phyloP scores from a whole-genome alignment of 1,140 invertebrate species.

The Ostrea edulis region DNA sequence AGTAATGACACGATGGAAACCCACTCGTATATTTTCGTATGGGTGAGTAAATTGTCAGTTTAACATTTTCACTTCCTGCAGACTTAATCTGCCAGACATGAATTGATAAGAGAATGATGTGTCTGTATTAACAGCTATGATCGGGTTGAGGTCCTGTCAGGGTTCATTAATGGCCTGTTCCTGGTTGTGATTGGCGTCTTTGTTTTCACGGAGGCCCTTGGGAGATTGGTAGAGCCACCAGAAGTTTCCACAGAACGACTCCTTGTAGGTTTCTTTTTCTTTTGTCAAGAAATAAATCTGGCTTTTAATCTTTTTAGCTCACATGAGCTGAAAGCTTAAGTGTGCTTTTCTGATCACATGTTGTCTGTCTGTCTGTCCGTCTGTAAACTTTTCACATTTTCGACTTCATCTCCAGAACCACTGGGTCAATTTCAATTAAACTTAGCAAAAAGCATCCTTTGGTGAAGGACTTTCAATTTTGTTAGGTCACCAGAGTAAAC shows the following conservation, averaged over 20 bases:
- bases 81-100: no score
- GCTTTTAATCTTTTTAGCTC: not conserved
- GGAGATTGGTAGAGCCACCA: conserved; percentile 84
- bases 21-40: conserved; percentile 96
- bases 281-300: not conserved
- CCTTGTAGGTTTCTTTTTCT: conserved; percentile 75
- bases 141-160: conserved; percentile 95
- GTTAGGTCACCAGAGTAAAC: no score
- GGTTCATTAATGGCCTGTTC: conserved; percentile 97
- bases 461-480: no score
- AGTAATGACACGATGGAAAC: conserved; percentile 90
- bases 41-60: conserved; percentile 81
- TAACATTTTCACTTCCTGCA: no score
- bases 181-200: conserved; percentile 97
- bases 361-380: no score
- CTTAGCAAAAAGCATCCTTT: no score
- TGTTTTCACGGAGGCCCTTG: conserved; percentile 96
- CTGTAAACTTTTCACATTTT: no score
- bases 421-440: no score
- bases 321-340: no score
- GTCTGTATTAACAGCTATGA: conserved; percentile 85
- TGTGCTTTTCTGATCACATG: no score
- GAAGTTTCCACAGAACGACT: conserved; percentile 82
- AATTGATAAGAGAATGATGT: no score
- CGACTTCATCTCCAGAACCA: no score